Base-by-base conservation (phyloP, 2,888 invertebrate genomes). In the Xanthostigma xanthostigma region DNA sequence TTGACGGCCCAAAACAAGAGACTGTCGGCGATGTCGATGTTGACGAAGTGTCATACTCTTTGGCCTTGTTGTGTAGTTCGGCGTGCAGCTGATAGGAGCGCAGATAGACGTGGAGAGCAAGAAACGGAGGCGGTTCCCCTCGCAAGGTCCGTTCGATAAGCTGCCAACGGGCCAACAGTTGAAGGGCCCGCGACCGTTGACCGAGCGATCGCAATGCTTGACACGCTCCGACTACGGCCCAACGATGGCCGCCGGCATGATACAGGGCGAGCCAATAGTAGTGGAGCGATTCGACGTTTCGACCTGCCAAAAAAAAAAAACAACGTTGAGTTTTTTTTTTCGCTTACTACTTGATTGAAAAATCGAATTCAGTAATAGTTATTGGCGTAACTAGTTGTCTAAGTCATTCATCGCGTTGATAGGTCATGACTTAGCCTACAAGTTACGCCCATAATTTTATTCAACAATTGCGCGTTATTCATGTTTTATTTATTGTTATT, bases 131-230 rank as follows among this genome's bases (percentile, higher is more conserved):
- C 35, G 60, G 53, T 49, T 63, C 69, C 6, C 73, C 70, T 52
- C 67, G 62, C 54, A 63, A 63, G 17, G 66, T 62, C 49, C 73
- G 63, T 46, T 68, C 58, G 60, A 73, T 70, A 49, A 70, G 63
- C 55, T 74, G 74, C 70, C 73, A 74, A 55, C 75, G 74, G 59
- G 78, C 75, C 36, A 81, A 65, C 37, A 82, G 63, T 61, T 82
- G 81, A 58, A 81, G 72, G 50, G 81, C 68, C 54, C 82, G 67
- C 2, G 80, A 76, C 57, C 72, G 70, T 61, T 82, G 81, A 3
- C 84, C 84, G 37, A 69, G 67, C 49, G 72, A 69, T 50, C 83
- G 70, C 49, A 83, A 66, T 47, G 75, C 68, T 49, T 77, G 71
- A 37, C 79, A 76, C 0, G 79, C 74, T 8, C 81, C 81, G 36